Evolutionary conservation across 2,113 vertebrate genomes (phyloP), one percentile per base, ranked within the genome.

Genomic region (Pycnonotus jocosus): DNA sequence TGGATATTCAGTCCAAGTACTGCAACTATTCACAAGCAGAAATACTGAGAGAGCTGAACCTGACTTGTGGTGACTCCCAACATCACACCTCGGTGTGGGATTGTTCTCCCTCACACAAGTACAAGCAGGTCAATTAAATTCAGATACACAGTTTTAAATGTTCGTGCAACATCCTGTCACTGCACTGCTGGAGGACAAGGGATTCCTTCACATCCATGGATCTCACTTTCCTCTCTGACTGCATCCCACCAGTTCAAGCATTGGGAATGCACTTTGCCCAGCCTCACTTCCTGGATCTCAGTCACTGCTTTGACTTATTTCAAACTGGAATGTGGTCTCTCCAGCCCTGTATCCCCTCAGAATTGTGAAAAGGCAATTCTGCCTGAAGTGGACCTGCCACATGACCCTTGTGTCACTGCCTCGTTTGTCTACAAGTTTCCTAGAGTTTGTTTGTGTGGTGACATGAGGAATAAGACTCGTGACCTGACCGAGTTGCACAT

Each of bases 221-320:
- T 94, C 35, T 61, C 28, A 15, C 70, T 91, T 92, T 85, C 25
- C 85, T 47, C 68, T 51, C 77, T 92, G 89, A 86, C 89, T 95
- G 51, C 61, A 95, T 91, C 78, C 74, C 83, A n/a, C 35, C 60
- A 86, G 88, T 86, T 64, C 65, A 73, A 73, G 56, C 45, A 27
- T 7, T 15, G 23, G 79, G 64, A 73, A 78, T 20, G 72, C 15
- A 47, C 74, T 94, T 71, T 78, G 78, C 84, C 44, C 48, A 17
- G 48, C 37, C 83, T 86, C 82, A 68, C 76, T 97, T 95, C 96
- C 94, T 70, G 90, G 27, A 92, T 60, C 48, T 30, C 76, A 70
- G 56, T 48, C 64, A 50, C 68, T 74, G 66, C 47, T 92, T 94
- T 77, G 79, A 65, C 51, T 88, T 80, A 80, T 58, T 93, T 86